These are phyloP conservation scores for Epsilonema sp. DNA, from an alignment of 2,888 invertebrate species.

Conservation along the genomic window DNA sequence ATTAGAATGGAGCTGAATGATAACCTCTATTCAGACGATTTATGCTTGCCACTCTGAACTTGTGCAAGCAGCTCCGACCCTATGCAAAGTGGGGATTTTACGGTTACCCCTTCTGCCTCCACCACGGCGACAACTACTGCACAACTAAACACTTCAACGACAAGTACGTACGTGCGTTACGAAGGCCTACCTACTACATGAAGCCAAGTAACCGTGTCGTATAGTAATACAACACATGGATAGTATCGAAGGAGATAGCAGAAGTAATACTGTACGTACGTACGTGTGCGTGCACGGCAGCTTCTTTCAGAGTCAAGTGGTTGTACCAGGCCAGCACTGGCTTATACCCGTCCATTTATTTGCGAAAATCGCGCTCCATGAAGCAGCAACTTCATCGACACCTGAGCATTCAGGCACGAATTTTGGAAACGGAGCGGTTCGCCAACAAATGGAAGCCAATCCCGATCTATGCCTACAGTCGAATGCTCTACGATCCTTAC, in stretches of 20 bases:
- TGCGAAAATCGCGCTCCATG: background rate
- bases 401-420: background rate
- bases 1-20: too few relatives aligned
- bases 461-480: background rate
- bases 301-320: background rate
- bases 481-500: background rate
- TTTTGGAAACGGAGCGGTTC: background rate
- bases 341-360: background rate
- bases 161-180: background rate
- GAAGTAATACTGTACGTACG: too few relatives aligned
- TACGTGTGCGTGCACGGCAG: too few relatives aligned
- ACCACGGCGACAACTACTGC: background rate
- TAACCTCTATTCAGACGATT: background rate
- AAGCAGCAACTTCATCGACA: background rate
- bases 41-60: background rate
- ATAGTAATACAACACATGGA: too few relatives aligned
- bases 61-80: background rate
- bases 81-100: background rate
- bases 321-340: background rate
- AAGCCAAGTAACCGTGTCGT: too few relatives aligned
- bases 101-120: background rate
- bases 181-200: too few relatives aligned
- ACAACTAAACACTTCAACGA: background rate
- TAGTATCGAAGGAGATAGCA: too few relatives aligned
- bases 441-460: background rate